Evolutionary conservation across 1,140 invertebrate genomes (phyloP), one percentile per base, ranked within the genome.

Genomic region (Meloidogyne floridensis): DNA sequence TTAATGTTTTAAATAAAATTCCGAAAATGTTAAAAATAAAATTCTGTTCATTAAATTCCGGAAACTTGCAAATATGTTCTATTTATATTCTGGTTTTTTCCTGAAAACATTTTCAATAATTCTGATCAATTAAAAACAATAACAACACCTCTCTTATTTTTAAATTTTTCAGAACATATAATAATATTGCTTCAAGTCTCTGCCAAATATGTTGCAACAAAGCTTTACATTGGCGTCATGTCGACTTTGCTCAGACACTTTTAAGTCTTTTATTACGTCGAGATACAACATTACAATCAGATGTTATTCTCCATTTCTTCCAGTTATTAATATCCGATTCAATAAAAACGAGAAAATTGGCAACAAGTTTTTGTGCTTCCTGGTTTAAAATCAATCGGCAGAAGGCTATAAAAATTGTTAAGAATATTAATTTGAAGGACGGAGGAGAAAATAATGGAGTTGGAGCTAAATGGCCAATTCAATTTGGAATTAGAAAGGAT

Each of bases 311-410:
- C n/a, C 92, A 93, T 56, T 93, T 94, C 84, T 91, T 94, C 0
- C 91, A 92, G 42, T 92, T 93, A 43, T 91, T 95, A 0, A 91
- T 94, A 10, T 93, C 94, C 89, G 95, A 95, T 83, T 93, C 94
- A 3, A 91, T 96, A 53, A 94, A 94, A 88, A 92, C 93, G 83
- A 86, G 88, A 82, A 79, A 80, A 91, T 91, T 93, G n/a, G 93
- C 94, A 0, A 90, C 93, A 1, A 91, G 91, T 73, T 88, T 90
- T 42, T 88, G 94, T n/a, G 90, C 93, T 10, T 93, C 56, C 91
- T 93, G 94, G 80, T 91, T 95, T 47, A 93, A 94, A 81, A 94
- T 95, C 87, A 93, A 93, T 80, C 96, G 96, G 87, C 91, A 93
- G 71, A 91, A 92, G 81, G 93, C 94, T 87, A 91, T 92, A 70